phyloP scores from a whole-genome alignment of 2,888 invertebrate species.

The Eubasilissa splendida region DNA sequence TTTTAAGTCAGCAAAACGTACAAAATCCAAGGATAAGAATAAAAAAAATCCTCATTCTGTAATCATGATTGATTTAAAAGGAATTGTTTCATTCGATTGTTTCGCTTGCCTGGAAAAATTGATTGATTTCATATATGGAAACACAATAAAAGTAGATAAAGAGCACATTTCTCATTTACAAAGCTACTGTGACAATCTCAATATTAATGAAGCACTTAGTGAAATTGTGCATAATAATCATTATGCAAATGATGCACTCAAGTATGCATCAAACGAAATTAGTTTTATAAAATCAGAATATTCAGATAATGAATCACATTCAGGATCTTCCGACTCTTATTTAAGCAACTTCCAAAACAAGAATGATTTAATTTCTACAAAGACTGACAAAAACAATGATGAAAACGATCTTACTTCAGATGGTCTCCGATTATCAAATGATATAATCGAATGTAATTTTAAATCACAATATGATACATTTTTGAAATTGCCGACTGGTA shows the following conservation, averaged over 20 bases:
- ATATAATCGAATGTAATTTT: neutral
- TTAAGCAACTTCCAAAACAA: no score
- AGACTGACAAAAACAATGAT: conserved; percentile 48
- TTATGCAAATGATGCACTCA: no score
- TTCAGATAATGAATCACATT: no score
- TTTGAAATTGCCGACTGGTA: conserved; percentile 60
- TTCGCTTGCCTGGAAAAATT: conserved; percentile 50
- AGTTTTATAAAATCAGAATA: no score
- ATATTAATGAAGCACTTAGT: no score
- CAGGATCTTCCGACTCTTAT: no score
- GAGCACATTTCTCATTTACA: conserved; percentile 48
- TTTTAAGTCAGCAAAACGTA: conserved; percentile 43
- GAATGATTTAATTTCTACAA: conserved; percentile 18
- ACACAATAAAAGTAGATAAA: conserved; percentile 29
- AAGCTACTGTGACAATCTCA: conserved; percentile 37
- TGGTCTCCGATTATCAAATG: conserved; percentile 10
- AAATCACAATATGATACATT: conserved; percentile 60
- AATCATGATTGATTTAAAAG: conserved; percentile 49
- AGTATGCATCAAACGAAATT: no score
- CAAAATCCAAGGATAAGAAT: conserved; percentile 44
- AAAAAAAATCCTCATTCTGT: conserved; percentile 45
- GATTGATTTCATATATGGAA: conserved; percentile 47
- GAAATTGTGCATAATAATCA: no score
- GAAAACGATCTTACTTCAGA: conserved; percentile 36
- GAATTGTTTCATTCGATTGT: conserved; percentile 49